Base-by-base conservation (phyloP, 2,113 vertebrate species). In the Haplotaxodon microlepis region DNA sequence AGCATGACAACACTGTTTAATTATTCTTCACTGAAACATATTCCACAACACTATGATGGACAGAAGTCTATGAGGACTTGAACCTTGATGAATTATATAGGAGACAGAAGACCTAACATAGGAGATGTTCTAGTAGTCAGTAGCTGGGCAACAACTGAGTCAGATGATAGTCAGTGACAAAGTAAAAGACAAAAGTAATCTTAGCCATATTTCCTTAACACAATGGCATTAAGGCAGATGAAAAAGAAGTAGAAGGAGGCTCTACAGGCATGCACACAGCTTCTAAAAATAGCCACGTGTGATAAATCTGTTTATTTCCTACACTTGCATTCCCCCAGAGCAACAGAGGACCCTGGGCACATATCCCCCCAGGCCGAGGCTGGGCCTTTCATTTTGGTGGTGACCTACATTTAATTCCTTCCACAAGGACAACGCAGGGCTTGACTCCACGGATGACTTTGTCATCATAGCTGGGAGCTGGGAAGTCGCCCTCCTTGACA, bases 381-480 rank as follows among this genome's bases (percentile, higher is more conserved):
- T 47, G 47, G 86, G 82, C 83, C 91, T 92, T 79, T 78, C 89
- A 86, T 92, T 94, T 94, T 84, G 93, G 81, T 90, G 82, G 86
- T 93, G 94, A 96, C 94, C 95, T 94, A 96, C 93, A 96, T 96
- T 96, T 91, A 86, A 94, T 90, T 88, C 92, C 84, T 71, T 83
- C 85, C 86, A 89, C 89, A 83, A 94, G 86, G 90, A 88, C 84
- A 85, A 91, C 1, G 42, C 16, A 19, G 51, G 86, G 82, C 87
- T 89, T 27, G 61, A 87, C 92, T 90, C 82, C 84, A 90, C 82
- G 82, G 81, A 81, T 50, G 8, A 90, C 81, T 81, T 80, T 40
- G 73, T 29, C 40, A 80, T 86, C 40, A 47, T 36, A 40, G 82
- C 86, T 59, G 19, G 38, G 19, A 86, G 86, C 57, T 29, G 83